phyloP scores from a whole-genome alignment of 2,797 vertebrate species.

The Danio tinwini region DNA sequence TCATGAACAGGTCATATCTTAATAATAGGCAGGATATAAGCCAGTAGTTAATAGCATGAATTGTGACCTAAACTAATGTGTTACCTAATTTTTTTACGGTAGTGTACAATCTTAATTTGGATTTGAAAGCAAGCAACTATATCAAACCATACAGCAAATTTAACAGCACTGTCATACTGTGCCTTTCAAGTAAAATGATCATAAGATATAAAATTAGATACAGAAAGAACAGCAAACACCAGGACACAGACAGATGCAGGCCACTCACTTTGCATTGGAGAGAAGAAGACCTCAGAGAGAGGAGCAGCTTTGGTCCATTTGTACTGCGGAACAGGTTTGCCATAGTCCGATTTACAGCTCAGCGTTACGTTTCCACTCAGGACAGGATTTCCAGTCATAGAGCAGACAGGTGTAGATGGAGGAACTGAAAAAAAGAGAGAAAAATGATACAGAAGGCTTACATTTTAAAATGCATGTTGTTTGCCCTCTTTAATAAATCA shows the following conservation, averaged over 20 bases:
- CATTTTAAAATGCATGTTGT: too few relatives aligned
- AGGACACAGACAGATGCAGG: background rate
- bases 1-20: too few relatives aligned
- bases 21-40: too few relatives aligned
- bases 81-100: background rate
- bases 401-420: conserved; percentile 83
- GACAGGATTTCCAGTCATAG: conserved; percentile 75
- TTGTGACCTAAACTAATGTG: too few relatives aligned
- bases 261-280: conserved; percentile 81
- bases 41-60: too few relatives aligned
- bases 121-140: background rate
- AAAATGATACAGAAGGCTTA: background rate
- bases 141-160: conserved; percentile 8
- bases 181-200: background rate
- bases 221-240: background rate
- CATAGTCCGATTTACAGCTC: conserved; percentile 82
- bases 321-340: conserved; percentile 85
- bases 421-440: conserved; percentile 76
- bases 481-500: too few relatives aligned
- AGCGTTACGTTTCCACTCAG: conserved; percentile 84
- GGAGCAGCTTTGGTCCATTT: conserved; percentile 84
- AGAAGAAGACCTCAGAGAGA: conserved; percentile 75
- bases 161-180: too few relatives aligned
- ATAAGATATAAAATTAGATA: background rate
- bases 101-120: background rate